phyloP scores from a whole-genome alignment of 2,113 vertebrate species.

The Seriola dumerili region DNA sequence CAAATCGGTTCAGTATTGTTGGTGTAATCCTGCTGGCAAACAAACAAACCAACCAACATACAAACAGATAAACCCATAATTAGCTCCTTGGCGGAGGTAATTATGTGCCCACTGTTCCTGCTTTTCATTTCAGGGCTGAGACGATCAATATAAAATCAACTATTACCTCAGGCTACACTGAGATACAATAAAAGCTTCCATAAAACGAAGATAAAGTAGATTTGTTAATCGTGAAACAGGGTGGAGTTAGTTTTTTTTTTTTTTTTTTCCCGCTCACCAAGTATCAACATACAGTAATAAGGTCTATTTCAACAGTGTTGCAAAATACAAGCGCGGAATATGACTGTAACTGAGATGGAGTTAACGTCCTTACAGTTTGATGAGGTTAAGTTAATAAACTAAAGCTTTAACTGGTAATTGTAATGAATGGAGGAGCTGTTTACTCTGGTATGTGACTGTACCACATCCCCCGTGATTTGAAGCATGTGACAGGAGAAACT shows the following conservation, averaged over 20 bases:
- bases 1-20: too few species aligned
- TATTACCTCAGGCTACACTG: neutral
- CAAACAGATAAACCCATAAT: too few species aligned
- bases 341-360: neutral
- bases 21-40: too few species aligned
- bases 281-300: neutral
- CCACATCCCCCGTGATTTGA: slow-evolving; percentile 27
- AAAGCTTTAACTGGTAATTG: neutral
- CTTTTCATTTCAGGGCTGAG: neutral
- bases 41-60: too few species aligned
- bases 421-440: slow-evolving; percentile 29
- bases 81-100: neutral
- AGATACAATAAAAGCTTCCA: neutral
- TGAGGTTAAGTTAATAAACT: slow-evolving; percentile 15
- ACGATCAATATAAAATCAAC: neutral
- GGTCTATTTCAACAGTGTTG: neutral
- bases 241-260: too few species aligned
- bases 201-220: neutral
- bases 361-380: slow-evolving; percentile 1
- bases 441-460: neutral
- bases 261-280: neutral
- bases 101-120: neutral
- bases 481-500: slow-evolving; percentile 38
- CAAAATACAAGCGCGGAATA: neutral
- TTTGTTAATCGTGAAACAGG: neutral